Evolutionary conservation across 64 coral and sea anemone genomes (phyloP), one percentile per base, ranked within the genome.

Genomic region (Anthopleura sola): DNA sequence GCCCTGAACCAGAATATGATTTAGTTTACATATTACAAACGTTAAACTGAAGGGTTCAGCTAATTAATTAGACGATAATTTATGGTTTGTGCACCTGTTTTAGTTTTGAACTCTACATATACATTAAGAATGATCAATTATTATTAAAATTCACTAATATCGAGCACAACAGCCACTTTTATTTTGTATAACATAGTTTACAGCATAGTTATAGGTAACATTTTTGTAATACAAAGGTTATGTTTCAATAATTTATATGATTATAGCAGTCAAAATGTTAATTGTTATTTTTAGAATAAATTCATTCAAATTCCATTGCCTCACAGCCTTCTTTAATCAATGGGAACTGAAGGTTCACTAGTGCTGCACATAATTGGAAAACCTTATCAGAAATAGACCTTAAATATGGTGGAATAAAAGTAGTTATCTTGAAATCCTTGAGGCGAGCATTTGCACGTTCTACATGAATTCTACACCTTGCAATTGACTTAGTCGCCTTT

Each of bases 331-430:
- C 85, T 36, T 88, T 88, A 57, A 88, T 88, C 20, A 88, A 46
- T 81, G 77, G 86, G 29, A 88, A 88, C 24, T 88, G 86, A 40
- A 88, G 55, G 40, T 88, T 88, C 9, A 87, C 86, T 57, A 88
- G 38, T 15, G 77, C 86, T 60, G 86, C 86, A 88, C 86, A 81
- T 9, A 88, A 5, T 48, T 88, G 86, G 68, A 88, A 88, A 68
- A 81, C 0, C 39, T 66, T 64, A 32, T 88, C 86, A 40, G 77
- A 75, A 81, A 68, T 68, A 36, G 55, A 81, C 78, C 86, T 88
- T 21, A 88, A 57, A 31, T 80, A 81, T 15, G 76, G 55, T 23
- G 77, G 77, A 24, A 88, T 37, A 66, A 88, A 88, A n/a, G n/a
- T 57, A 21, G 64, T 32, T 38, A 87, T 80, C 21, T 87, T 87